These are phyloP conservation scores for Clistopyga incitator DNA, from an alignment of 2,888 invertebrate species.

Conservation along the genomic window DNA sequence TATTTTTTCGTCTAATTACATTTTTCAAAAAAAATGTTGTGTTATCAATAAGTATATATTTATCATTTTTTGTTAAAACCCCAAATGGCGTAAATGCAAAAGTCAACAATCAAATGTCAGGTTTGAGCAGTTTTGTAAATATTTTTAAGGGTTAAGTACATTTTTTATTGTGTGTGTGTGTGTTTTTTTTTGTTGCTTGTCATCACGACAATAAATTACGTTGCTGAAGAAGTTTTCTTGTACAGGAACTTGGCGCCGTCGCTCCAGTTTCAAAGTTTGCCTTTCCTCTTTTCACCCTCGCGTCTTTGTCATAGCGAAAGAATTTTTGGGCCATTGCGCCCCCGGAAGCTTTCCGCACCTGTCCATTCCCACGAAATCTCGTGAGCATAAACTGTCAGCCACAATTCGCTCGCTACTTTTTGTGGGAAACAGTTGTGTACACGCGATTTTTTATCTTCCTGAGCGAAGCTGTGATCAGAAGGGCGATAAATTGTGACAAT, in stretches of 20 bases:
- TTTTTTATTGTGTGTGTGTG: not conserved
- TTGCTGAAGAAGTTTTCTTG: not conserved
- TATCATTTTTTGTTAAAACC: not conserved
- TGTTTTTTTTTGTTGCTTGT: not conserved
- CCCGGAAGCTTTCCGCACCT: slow-evolving; percentile 32
- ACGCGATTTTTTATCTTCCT: slow-evolving; percentile 38
- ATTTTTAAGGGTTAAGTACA: not conserved
- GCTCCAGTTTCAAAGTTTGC: slow-evolving; percentile 1
- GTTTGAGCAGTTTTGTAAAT: not conserved
- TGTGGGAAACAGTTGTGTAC: not conserved
- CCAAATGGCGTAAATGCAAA: not conserved
- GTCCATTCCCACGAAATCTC: slow-evolving; percentile 34
- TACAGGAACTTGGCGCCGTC: not conserved
- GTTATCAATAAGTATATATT: not conserved
- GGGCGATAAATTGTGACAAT: not conserved
- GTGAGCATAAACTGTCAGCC: slow-evolving; percentile 30
- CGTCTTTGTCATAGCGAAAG: slow-evolving; percentile 8
- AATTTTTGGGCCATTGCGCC: not conserved
- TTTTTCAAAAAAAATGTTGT: not conserved
- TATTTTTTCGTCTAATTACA: not conserved
- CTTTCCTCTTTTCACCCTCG: not conserved
- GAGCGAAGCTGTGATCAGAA: not conserved
- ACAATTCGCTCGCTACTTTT: slow-evolving; percentile 8
- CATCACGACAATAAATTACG: not conserved
- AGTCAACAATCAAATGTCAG: not conserved